A percentile compares a stretch with the other conserved stretches of the same genome.
Evolutionary conservation across 2,113 vertebrate genomes (phyloP).

Genomic region (Amphiprion percula): DNA sequence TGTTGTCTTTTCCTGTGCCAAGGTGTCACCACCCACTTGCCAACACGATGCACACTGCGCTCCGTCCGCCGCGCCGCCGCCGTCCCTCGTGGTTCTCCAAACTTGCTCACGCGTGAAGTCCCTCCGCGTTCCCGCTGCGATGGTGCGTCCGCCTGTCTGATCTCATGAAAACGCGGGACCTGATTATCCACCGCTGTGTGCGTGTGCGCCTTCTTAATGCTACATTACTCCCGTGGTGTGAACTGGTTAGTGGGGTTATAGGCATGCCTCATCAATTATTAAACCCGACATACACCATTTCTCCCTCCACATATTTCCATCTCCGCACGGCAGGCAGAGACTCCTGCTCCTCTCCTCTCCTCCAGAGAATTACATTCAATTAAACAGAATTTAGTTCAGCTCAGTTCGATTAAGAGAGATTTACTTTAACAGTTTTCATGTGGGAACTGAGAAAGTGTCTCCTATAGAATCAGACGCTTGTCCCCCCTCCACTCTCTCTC

Average conservation of each 20-base stretch:
- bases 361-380: conserved; percentile 9
- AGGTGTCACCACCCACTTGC: conserved; percentile 19
- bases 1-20: conserved; percentile 27
- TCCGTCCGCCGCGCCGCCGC: neutral
- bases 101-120: conserved; percentile 45
- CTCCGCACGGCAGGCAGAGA: neutral
- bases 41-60: conserved; percentile 1
- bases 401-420: neutral
- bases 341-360: neutral
- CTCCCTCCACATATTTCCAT: conserved; percentile 1
- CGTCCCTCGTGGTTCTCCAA: conserved; percentile 12
- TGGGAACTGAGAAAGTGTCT: conserved; percentile 8
- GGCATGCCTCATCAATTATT: conserved; percentile 52
- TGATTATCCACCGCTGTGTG: conserved; percentile 25
- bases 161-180: conserved; percentile 49
- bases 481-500: conserved; percentile 3
- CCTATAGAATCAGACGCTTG: conserved; percentile 13
- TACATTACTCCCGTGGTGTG: conserved; percentile 27
- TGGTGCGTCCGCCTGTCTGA: conserved; percentile 60
- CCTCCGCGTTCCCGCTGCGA: conserved; percentile 36
- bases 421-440: conserved; percentile 2
- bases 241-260: conserved; percentile 26
- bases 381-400: conserved; percentile 5
- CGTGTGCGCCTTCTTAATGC: neutral
- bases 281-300: conserved; percentile 31